Evolutionary conservation across 2,113 vertebrate species (phyloP).

Genomic region (Amia ocellicauda): DNA sequence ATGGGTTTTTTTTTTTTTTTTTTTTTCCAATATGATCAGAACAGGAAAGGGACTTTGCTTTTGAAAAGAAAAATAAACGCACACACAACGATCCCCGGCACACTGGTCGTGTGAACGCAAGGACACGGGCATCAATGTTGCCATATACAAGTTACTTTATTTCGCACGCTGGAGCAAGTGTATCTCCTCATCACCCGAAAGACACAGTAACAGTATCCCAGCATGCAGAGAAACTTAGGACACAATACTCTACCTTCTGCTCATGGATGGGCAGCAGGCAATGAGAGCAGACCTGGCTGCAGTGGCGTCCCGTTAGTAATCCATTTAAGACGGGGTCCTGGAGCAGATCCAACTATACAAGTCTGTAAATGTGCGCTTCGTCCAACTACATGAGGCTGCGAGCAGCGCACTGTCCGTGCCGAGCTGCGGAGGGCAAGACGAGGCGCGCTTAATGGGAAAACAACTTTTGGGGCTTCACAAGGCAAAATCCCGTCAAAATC

Average conservation of each 20-base stretch:
- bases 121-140: too few relatives aligned
- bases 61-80: too few relatives aligned
- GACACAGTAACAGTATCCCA: too few relatives aligned
- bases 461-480: constrained; percentile 53
- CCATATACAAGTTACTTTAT: constrained; percentile 18
- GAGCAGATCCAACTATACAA: constrained; percentile 34
- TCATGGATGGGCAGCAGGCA: constrained; percentile 74
- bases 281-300: constrained; percentile 58
- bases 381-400: constrained; percentile 41
- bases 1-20: too few relatives aligned
- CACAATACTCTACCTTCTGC: constrained; percentile 80
- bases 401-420: constrained; percentile 53
- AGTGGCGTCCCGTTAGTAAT: constrained; percentile 83
- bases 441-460: constrained; percentile 46
- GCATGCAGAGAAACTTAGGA: constrained; percentile 43
- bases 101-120: too few relatives aligned
- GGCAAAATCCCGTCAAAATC: constrained; percentile 70
- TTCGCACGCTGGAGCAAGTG: too few relatives aligned
- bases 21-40: too few relatives aligned
- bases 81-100: too few relatives aligned
- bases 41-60: too few relatives aligned
- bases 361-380: constrained; percentile 39
- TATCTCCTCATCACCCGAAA: too few relatives aligned
- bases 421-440: constrained; percentile 38
- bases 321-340: constrained; percentile 65